Evolutionary conservation across 2,888 invertebrate genomes (phyloP), one percentile per base, ranked within the genome.

Genomic region (Sisyra nigra): DNA sequence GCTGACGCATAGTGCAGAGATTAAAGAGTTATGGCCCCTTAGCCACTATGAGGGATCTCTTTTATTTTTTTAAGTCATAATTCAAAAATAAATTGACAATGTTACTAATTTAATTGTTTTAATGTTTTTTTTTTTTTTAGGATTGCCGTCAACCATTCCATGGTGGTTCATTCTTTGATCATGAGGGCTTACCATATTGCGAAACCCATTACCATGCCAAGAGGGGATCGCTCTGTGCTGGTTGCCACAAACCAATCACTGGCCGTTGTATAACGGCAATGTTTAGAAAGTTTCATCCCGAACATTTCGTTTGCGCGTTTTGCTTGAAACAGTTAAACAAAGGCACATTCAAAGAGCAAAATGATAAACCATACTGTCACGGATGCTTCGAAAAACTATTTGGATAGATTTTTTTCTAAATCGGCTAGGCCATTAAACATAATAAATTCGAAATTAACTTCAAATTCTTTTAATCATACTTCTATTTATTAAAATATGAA

Each of bases 271-370:
- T 99, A 61, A 97, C 97, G 1, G 97, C 97, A 49, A 96, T 99
- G 94, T 94, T 91, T 68, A 72, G 87, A 53, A 97, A 98, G 67
- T 98, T 93, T 74, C 98, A 99, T 65, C 97, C 97, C 0, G 97
- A 98, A 61, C 97, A 98, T 67, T 99, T 98, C 61, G 93, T 94
- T 6, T 98, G 98, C 69, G 93, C 96, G n/a, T 99, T 96, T 69
- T 99, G 98, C 59, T 72, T 94, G 48, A 85, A 93, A 57, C 96
- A 96, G 61, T 74, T 99, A 52, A 97, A 96, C 67, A 97, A 97
- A 62, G 97, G 97, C 55, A 98, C 97, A 1, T 98, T 98, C 67
- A 99, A 98, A 63, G 98, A 98, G 63, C 94, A 96, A 60, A 93
- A 93, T 60, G 92, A 94, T 57, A 94, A 96, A 60, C 97, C 98